A percentile compares a stretch with the other conserved stretches of the same genome.
Conservation (phyloP, 2,797 vertebrate species). For the Epinephelus awoara region DNA sequence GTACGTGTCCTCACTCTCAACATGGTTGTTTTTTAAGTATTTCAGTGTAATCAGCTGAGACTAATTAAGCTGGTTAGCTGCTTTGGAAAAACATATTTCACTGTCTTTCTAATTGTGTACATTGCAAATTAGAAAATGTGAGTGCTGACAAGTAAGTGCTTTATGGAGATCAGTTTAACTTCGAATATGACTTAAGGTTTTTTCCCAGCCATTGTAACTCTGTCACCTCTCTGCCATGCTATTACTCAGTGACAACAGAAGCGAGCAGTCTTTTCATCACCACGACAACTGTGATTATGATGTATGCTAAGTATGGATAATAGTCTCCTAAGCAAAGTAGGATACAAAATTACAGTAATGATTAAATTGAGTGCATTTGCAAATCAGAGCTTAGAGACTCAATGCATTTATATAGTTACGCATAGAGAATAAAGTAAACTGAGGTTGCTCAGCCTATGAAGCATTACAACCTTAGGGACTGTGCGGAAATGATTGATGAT, state of each 20-base stretch:
- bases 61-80: slow-evolving; percentile 7
- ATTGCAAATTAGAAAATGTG: slow-evolving; percentile 5
- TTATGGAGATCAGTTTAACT: slow-evolving; percentile 11
- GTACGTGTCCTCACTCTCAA: background rate
- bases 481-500: background rate
- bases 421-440: background rate
- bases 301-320: slow-evolving; percentile 32
- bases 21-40: background rate
- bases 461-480: background rate
- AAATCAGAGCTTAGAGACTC: slow-evolving; percentile 21
- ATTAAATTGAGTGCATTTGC: slow-evolving; percentile 15
- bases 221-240: background rate
- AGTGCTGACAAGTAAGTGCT: background rate
- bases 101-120: background rate
- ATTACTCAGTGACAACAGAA: slow-evolving; percentile 26
- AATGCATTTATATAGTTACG: background rate
- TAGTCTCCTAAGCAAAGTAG: slow-evolving; percentile 18
- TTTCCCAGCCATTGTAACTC: background rate
- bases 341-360: slow-evolving; percentile 34
- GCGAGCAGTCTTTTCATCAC: slow-evolving; percentile 21
- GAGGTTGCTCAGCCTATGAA: background rate
- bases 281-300: slow-evolving; percentile 22
- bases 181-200: background rate
- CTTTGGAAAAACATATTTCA: background rate
- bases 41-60: background rate